Conservation (phyloP, 2,797 vertebrate genomes). For the Sparidentex hasta region DNA sequence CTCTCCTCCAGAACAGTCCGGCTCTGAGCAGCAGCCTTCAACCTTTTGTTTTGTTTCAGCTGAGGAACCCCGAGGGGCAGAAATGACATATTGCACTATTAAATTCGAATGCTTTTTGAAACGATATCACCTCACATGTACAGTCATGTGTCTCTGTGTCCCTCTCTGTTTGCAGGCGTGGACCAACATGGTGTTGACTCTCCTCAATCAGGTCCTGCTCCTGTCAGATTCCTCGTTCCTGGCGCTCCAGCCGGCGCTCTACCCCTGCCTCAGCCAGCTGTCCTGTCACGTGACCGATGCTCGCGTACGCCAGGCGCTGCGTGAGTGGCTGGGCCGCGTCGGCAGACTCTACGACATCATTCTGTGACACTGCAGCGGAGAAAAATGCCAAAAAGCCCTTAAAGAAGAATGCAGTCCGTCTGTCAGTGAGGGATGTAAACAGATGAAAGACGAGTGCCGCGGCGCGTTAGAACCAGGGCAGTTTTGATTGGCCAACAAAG, state of each 20-base stretch:
- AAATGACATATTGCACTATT: no score
- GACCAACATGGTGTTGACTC: constrained; percentile 98
- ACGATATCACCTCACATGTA: no score
- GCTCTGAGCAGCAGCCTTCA: no score
- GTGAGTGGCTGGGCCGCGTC: constrained; percentile 95
- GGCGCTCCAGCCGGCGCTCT: constrained; percentile 94
- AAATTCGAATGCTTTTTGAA: no score
- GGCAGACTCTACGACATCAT: constrained; percentile 91
- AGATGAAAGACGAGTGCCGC: not conserved
- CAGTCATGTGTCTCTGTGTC: no score
- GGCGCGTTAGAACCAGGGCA: no score
- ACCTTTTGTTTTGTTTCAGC: no score
- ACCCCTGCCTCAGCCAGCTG: constrained; percentile 96
- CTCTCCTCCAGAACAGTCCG: no score
- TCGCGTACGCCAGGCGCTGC: constrained; percentile 93
- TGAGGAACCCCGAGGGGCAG: no score
- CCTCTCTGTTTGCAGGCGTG: constrained; percentile 87
- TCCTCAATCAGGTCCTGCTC: constrained; percentile 95
- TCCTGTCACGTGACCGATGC: constrained; percentile 95
- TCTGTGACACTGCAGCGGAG: constrained; percentile 20
- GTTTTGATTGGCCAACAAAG: no score
- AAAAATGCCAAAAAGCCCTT: not conserved
- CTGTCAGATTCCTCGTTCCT: constrained; percentile 92
- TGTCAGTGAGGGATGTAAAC: constrained; percentile 4
- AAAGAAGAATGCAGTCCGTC: not conserved